Base-by-base conservation (phyloP, 2,888 invertebrate genomes). In the Quadriops clusia region DNA sequence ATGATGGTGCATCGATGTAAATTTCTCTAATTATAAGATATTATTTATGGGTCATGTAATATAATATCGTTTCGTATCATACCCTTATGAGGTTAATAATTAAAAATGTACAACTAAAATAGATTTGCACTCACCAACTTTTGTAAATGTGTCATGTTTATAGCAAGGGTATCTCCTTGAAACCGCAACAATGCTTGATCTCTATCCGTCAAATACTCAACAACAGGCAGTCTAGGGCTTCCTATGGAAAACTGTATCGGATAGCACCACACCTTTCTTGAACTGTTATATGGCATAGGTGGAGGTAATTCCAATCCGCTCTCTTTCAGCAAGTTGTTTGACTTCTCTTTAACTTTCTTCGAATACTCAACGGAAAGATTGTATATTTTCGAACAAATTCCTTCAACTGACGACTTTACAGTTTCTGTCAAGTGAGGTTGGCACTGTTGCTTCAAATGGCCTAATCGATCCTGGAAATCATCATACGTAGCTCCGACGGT, bases 361-460 rank as follows among this genome's bases (percentile, higher is more conserved):
- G 87, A 87, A 64, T 90, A 84, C 49, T 95, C 94, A 13, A 82
- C 79, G 1, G 94, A 90, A 24, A 91, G 65, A 54, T 87, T 81
- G 60, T 89, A 93, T 39, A 95, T 86, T 65, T 95, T 95, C 31
- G 79, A 67, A 58, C 94, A 95, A 42, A 95, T 87, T 18, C 91
- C 87, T 64, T 95, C 94, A 3, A 95, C 94, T 7, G 91, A 93
- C 17, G 76, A 74, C 60, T 90, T 91, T 0, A 93, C 94, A 1
- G 93, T 91, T 60, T 91, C 91, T 5, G 87, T 84, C 33, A 95
- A 67, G 62, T 94, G 93, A 3, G 94, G 94, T 58, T 95, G 94
- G 59, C 94, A 95, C 57, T 93, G 93, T 28, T 86, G 76, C 68
- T 90, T 85, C 28, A 95, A 64, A 60, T 95, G 94, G 6, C 84